Percentiles rank a stretch among this genome's conserved stretches.
phyloP scores from a whole-genome alignment of 2,113 vertebrate species.

The Fukomys damarensis region DNA sequence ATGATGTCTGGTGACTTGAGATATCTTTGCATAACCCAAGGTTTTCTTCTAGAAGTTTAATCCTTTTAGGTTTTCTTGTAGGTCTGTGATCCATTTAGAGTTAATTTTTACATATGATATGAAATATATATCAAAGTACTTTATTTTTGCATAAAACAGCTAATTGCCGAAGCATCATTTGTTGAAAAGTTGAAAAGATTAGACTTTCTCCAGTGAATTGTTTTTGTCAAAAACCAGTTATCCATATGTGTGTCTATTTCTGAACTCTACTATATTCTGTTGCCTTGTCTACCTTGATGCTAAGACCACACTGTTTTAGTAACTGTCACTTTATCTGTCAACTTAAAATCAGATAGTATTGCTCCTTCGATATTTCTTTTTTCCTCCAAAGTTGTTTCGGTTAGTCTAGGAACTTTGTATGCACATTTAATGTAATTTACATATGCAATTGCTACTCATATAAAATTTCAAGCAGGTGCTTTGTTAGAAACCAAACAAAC shows the following conservation, averaged over 20 bases:
- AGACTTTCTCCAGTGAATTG: no score
- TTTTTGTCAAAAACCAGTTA: not conserved
- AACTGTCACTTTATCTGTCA: not conserved
- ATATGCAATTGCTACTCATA: not conserved
- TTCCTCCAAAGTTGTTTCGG: not conserved
- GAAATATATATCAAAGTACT: not conserved
- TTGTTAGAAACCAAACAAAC: not conserved
- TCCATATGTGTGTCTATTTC: not conserved
- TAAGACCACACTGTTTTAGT: not conserved
- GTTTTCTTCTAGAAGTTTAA: not conserved
- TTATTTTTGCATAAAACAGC: not conserved
- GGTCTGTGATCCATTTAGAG: not conserved
- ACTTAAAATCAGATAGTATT: not conserved
- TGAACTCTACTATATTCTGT: not conserved
- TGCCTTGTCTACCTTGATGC: not conserved
- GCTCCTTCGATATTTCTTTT: not conserved
- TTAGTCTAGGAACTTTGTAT: not conserved
- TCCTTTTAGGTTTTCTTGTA: not conserved
- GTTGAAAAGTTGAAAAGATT: no score
- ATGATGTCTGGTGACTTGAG: not conserved
- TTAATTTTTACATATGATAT: not conserved
- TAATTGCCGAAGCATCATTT: no score
- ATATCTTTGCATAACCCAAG: not conserved
- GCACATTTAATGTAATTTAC: not conserved
- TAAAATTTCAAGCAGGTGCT: not conserved